Percentiles rank a stretch among this genome's conserved stretches.
Conservation (phyloP, 2,797 vertebrate species). For the Serranus cabrilla region DNA sequence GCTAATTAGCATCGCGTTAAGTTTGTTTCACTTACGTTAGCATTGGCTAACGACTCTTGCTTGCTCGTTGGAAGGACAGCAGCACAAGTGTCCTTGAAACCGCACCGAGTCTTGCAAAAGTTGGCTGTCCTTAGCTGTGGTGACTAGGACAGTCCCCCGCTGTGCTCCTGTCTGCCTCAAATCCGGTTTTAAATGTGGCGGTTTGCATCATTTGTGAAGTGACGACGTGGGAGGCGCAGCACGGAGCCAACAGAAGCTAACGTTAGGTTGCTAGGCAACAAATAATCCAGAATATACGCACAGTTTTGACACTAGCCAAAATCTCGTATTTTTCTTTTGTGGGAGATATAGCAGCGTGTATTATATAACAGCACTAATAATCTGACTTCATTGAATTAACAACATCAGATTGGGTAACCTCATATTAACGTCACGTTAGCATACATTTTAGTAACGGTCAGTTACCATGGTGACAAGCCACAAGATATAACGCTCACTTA, state of each 20-base stretch:
- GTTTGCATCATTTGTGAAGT: conserved; percentile 65
- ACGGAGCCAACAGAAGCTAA: conserved; percentile 48
- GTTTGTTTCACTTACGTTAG: background rate
- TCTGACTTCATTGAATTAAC: background rate
- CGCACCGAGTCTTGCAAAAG: background rate
- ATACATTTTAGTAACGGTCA: conserved; percentile 8
- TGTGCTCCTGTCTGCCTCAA: background rate
- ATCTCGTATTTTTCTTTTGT: rapidly evolving
- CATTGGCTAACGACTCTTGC: background rate
- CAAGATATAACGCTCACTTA: conserved; percentile 25
- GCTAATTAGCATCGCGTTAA: conserved; percentile 59
- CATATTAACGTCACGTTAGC: background rate
- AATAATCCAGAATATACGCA: background rate
- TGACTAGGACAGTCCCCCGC: background rate
- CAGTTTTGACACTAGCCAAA: background rate
- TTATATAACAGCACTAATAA: no score
- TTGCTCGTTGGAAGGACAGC: background rate
- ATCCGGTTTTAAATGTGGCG: conserved; percentile 78
- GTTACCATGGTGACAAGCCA: conserved; percentile 73
- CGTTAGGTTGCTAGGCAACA: conserved; percentile 70
- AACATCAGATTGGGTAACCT: background rate
- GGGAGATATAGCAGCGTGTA: background rate
- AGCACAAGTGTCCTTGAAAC: background rate
- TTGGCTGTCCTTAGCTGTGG: background rate
- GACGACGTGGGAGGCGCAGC: conserved; percentile 78